A percentile compares a stretch with the other conserved stretches of the same genome.
Conservation (phyloP, 2,113 vertebrate genomes). For the cat (Felis catus) region F.catus_Fca126_mat1.0 CM031420.1:84199501-84200000, state of each 20-base stretch:
- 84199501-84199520: constrained; percentile 28
- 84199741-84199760: not conserved
- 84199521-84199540: not conserved
- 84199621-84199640: not conserved
- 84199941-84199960: not conserved
- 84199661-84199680: not conserved
- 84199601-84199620: not conserved
- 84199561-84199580: not conserved
- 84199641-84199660: not conserved
- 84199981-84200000: not conserved
- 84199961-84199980: not conserved
- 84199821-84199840: not conserved
- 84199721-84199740: not conserved
- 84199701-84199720: not conserved
- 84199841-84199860: not conserved
- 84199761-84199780: not conserved
- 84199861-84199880: not conserved
- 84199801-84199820: not conserved
- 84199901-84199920: not conserved
- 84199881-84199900: not conserved
- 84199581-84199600: not conserved
- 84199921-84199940: not conserved
- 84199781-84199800: not conserved
- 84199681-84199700: not conserved
- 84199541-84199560: not conserved